A percentile compares a stretch with the other conserved stretches of the same genome.
Evolutionary conservation across 1,140 invertebrate species (phyloP).

Genomic region (Lethrus apterus): DNA sequence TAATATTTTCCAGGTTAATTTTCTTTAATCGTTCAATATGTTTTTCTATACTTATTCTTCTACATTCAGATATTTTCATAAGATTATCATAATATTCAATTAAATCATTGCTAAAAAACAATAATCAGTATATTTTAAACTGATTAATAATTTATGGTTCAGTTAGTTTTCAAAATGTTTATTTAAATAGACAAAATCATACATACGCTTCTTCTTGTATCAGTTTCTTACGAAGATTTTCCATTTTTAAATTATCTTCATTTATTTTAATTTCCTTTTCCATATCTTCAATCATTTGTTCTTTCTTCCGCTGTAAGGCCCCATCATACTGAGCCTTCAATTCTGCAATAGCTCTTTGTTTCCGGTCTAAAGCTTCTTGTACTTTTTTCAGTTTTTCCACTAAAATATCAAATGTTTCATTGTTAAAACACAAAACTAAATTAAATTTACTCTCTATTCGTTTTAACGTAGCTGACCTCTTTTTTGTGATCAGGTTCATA

Average conservation of each 20-base stretch:
- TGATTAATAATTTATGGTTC: too few relatives aligned
- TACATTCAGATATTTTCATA: conserved; percentile 21
- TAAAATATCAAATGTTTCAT: conserved; percentile 18
- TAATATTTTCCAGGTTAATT: too few relatives aligned
- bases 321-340: conserved; percentile 32
- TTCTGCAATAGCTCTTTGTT: conserved; percentile 25
- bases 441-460: conserved; percentile 32
- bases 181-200: too few relatives aligned
- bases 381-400: conserved; percentile 29
- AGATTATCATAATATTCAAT: conserved; percentile 33
- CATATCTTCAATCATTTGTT: conserved; percentile 23
- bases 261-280: conserved; percentile 27
- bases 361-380: conserved; percentile 26
- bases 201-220: conserved; percentile 36
- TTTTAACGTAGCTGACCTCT: conserved; percentile 29
- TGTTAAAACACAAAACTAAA: background rate
- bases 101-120: conserved; percentile 27
- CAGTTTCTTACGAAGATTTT: conserved; percentile 28
- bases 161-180: too few relatives aligned
- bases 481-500: conserved; percentile 28
- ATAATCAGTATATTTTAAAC: too few relatives aligned
- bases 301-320: conserved; percentile 31
- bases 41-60: conserved; percentile 24
- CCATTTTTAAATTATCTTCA: conserved; percentile 24
- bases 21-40: conserved; percentile 17